Base-by-base conservation (phyloP, 2,888 invertebrate species). In the Nomada fucata region DNA sequence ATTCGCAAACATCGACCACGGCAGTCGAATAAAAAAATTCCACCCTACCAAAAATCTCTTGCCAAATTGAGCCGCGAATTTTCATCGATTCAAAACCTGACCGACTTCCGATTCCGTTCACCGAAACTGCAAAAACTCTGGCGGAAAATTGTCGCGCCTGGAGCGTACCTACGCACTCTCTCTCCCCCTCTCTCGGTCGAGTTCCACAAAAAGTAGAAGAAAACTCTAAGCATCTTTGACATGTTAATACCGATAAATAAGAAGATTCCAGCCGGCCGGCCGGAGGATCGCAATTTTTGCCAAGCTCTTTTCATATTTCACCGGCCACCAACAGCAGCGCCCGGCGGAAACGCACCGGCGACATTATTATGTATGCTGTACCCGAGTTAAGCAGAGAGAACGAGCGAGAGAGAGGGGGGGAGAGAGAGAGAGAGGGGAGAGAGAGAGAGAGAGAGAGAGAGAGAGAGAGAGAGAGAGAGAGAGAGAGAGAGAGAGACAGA, bases 361-460 rank as follows among this genome's bases (percentile, higher is more conserved):
- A 76, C 85, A 78, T 87, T 87, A 83, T 85, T 83, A 87, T 87
- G 79, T 87, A 76, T 82, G 60, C 79, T 77, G 64, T 84, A 77
- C 74, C 79, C 83, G 69, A 15, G 73, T 75, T 68, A 75, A 83
- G 76, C 85, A 78, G 82, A 36, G 29, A 29, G 29, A 29, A 29
- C 29, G 5, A 29, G 29, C 0, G 5, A 29, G 29, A 29, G 26
- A 29, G 7, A 29, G 29, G 0, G 29, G 5, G 29, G 5, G 5
- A 29, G 29, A 29, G 7, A 5, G 36, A 50, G 11, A 68, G 29
- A 29, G 5, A 29, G 29, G 36, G 7, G 7, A 36, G 36, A 5
- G 36, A 7, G 36, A 36, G 0, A 36, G 36, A 36, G 7, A 36
- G 36, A 50, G 11, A 68, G 59, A 36, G 29, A 36, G 70, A 42